phyloP scores from a whole-genome alignment of 2,888 invertebrate species.

The Perdita meconis region DNA sequence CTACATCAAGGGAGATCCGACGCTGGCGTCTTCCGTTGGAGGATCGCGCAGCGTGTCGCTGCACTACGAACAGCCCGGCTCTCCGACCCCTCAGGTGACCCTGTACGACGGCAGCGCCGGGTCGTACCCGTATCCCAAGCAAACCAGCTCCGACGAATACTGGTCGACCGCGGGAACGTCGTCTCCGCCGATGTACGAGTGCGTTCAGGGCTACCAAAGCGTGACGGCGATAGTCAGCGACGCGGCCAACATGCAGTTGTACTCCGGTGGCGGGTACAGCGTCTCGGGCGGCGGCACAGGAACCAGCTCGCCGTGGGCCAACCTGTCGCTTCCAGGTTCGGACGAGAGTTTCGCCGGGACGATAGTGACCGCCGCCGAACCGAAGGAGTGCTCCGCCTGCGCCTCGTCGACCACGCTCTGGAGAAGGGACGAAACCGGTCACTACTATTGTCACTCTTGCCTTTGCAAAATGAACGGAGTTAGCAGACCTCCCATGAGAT shows the following conservation, averaged over 20 bases:
- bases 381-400: constrained; percentile 90
- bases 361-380: constrained; percentile 85
- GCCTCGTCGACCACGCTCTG: constrained; percentile 91
- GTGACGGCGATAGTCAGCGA: constrained; percentile 77
- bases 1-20: constrained; percentile 89
- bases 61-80: constrained; percentile 86
- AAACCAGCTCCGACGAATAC: constrained; percentile 71
- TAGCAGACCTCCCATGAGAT: constrained; percentile 85
- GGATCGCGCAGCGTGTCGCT: constrained; percentile 84
- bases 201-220: constrained; percentile 78
- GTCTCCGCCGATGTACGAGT: constrained; percentile 76
- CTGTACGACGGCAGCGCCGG: constrained; percentile 84
- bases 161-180: constrained; percentile 71
- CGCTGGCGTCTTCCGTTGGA: constrained; percentile 87
- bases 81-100: constrained; percentile 87
- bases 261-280: constrained; percentile 77
- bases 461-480: constrained; percentile 86
- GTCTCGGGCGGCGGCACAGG: constrained; percentile 84
- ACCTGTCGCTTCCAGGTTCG: constrained; percentile 82
- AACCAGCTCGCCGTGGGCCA: constrained; percentile 85
- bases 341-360: constrained; percentile 85
- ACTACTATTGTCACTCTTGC: constrained; percentile 95
- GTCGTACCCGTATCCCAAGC: constrained; percentile 26
- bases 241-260: constrained; percentile 76
- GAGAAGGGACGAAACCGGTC: constrained; percentile 94